phyloP scores from a whole-genome alignment of 2,797 vertebrate species.

The Ctenopoma multispine region DNA sequence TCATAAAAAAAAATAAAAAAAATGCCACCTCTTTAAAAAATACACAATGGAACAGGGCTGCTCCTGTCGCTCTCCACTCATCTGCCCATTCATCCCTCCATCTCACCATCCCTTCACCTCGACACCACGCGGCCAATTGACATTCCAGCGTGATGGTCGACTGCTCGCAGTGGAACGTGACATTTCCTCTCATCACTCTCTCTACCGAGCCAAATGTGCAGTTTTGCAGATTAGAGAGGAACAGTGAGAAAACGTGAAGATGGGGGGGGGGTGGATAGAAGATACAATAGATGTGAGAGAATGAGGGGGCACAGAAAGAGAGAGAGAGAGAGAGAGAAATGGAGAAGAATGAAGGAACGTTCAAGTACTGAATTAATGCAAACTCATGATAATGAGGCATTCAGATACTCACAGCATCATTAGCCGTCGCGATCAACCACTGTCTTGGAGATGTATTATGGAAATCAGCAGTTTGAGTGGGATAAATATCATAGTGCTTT shows the following conservation, averaged over 20 bases:
- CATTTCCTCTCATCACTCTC: conserved; percentile 65
- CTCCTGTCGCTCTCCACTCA: conserved; percentile 61
- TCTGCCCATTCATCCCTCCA: conserved; percentile 54
- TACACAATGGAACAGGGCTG: conserved; percentile 75
- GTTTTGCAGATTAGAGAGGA: conserved; percentile 67
- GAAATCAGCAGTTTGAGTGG: conserved; percentile 37
- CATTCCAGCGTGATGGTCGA: conserved; percentile 65
- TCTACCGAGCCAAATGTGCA: conserved; percentile 53
- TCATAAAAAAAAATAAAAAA: conserved; percentile 66
- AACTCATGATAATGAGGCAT: conserved; percentile 63
- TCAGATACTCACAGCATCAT: conserved; percentile 54
- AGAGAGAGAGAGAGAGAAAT: conserved; percentile 12
- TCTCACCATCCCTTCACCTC: conserved; percentile 38
- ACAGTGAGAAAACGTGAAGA: conserved; percentile 46
- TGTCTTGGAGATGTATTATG: conserved; percentile 34
- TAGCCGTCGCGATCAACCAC: conserved; percentile 37
- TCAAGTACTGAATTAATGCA: conserved; percentile 44
- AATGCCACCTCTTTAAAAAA: conserved; percentile 83
- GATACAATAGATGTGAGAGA: conserved; percentile 44
- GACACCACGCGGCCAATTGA: conserved; percentile 60
- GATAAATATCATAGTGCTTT: conserved; percentile 31
- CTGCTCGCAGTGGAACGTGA: conserved; percentile 61
- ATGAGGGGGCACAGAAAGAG: conserved; percentile 13
- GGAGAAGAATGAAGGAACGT: conserved; percentile 26
- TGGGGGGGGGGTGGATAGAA: conserved; percentile 21